Percentiles rank a stretch among this genome's conserved stretches.
These are phyloP conservation scores for Patella ulyssiponensis DNA, from an alignment of 2,888 invertebrate genomes.

Conservation along the genomic window DNA sequence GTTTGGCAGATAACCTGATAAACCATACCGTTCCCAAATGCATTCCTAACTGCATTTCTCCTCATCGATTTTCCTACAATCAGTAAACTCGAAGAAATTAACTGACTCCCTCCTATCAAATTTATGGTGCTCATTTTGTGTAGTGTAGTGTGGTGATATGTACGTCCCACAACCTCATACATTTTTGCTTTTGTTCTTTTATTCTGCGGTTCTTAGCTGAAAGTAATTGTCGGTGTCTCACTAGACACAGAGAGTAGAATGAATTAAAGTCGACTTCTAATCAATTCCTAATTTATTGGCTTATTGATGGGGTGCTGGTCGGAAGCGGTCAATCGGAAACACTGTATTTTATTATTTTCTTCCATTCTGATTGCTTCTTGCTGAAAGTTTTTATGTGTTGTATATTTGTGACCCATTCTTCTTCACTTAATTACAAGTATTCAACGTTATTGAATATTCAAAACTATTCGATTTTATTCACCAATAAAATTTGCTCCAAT, in stretches of 20 bases:
- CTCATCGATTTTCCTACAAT: not conserved
- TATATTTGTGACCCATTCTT: no score
- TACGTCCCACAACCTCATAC: not conserved
- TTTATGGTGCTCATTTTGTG: conserved; percentile 3
- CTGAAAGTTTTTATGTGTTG: no score
- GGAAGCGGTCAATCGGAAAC: conserved; percentile 5
- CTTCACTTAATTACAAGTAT: no score
- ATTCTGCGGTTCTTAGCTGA: not conserved
- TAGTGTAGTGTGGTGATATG: not conserved
- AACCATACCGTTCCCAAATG: not conserved
- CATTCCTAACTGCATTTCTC: conserved; percentile 2
- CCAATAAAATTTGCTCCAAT: no score
- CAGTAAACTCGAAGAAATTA: not conserved
- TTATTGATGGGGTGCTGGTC: conserved; percentile 1
- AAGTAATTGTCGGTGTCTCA: conserved; percentile 9
- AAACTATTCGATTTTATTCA: no score
- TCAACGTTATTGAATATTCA: no score
- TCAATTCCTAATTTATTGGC: conserved; percentile 5
- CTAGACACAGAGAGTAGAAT: conserved; percentile 2
- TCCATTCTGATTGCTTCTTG: not conserved
- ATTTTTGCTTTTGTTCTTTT: conserved; percentile 5
- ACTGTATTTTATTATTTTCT: conserved; percentile 1
- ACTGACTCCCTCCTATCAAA: conserved; percentile 9
- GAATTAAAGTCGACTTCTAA: conserved; percentile 6
- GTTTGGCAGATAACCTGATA: not conserved